Conservation (phyloP, 2,888 invertebrate genomes). For the Gastrophysa polygoni region DNA sequence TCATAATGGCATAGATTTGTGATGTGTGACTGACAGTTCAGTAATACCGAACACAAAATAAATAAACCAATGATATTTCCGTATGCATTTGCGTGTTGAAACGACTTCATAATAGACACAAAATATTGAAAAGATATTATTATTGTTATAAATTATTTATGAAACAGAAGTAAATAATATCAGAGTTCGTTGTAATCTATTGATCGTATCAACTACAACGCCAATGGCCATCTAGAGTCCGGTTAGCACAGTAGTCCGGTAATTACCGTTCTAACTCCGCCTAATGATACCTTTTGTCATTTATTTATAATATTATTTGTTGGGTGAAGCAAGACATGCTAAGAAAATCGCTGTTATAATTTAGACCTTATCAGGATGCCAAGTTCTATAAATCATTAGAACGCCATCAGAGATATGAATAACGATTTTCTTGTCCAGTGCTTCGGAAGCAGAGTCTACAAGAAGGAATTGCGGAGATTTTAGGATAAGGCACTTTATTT, state of each 20-base stretch:
- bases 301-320: too few relatives aligned
- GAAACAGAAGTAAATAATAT: not conserved
- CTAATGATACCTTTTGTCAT: conserved; percentile 39
- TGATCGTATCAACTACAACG: not conserved
- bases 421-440: conserved; percentile 34
- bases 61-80: too few relatives aligned
- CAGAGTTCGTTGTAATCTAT: not conserved
- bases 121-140: too few relatives aligned
- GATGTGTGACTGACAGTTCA: too few relatives aligned
- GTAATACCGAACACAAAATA: too few relatives aligned
- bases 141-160: too few relatives aligned
- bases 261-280: conserved; percentile 24
- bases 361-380: conserved; percentile 38
- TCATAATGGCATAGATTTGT: too few relatives aligned
- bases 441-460: conserved; percentile 29
- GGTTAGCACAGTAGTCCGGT: conserved; percentile 36
- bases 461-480: conserved; percentile 22
- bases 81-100: too few relatives aligned
- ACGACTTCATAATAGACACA: too few relatives aligned
- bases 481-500: conserved; percentile 12
- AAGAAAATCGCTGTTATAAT: conserved; percentile 39
- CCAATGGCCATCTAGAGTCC: not conserved
- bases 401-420: conserved; percentile 35
- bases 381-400: conserved; percentile 33
- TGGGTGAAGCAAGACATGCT: conserved; percentile 32